Conservation (phyloP, 2,113 vertebrate genomes). For the Eulemur rufifrons region DNA sequence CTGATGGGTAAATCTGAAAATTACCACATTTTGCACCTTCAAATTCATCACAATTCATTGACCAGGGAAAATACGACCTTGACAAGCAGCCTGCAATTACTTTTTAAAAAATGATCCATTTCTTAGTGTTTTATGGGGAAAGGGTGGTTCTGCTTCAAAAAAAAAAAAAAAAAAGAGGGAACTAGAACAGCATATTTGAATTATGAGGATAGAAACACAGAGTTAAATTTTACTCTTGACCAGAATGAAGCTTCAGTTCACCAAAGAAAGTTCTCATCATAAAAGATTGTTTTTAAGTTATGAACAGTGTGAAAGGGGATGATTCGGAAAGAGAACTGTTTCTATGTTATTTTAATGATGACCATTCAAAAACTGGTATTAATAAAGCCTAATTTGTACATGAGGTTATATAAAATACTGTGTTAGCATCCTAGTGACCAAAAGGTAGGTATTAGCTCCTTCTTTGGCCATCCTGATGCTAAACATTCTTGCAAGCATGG, state of each 20-base stretch:
- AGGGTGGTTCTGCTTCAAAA: neutral
- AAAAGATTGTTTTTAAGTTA: conserved; percentile 59
- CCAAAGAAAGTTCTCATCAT: conserved; percentile 64
- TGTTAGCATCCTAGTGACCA: conserved; percentile 15
- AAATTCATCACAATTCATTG: conserved; percentile 64
- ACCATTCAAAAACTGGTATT: conserved; percentile 54
- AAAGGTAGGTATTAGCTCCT: conserved; percentile 49
- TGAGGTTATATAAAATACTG: conserved; percentile 53
- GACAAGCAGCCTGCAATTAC: conserved; percentile 26
- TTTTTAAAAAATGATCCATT: conserved; percentile 43
- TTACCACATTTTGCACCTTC: conserved; percentile 52
- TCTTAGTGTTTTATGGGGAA: conserved; percentile 52
- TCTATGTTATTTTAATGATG: conserved; percentile 59
- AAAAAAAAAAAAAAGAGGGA: neutral
- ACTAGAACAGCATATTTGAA: conserved; percentile 35
- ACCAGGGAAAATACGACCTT: conserved; percentile 55
- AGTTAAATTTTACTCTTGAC: conserved; percentile 60
- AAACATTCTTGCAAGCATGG: conserved; percentile 33
- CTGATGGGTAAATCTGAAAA: conserved; percentile 46
- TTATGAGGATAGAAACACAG: conserved; percentile 40
- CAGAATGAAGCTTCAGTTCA: conserved; percentile 64
- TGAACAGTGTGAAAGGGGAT: conserved; percentile 20
- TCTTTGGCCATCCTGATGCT: neutral
- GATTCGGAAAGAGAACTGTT: conserved; percentile 45
- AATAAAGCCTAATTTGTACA: conserved; percentile 36